Base-by-base conservation (phyloP, 2,797 vertebrate species). In the Parotocinclus haroldoi region DNA sequence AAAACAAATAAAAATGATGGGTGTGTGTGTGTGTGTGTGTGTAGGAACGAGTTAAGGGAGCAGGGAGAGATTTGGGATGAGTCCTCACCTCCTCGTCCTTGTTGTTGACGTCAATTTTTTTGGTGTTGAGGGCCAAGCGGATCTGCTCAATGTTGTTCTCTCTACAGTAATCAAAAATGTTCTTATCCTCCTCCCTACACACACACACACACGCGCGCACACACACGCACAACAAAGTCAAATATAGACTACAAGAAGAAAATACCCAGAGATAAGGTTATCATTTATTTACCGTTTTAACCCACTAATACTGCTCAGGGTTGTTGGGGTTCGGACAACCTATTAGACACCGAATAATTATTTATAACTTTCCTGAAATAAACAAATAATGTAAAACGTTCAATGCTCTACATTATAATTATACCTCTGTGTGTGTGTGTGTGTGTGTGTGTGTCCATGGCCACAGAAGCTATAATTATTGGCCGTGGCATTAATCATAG, bases 91-190 rank as follows among this genome's bases (percentile, higher is more conserved):
- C 96, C 83, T 98, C 96, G 56, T 99, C 96, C 85, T 91, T 91
- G 69, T 83, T 72, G 72, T 98, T 94, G 83, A 98, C 93, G 27
- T 98, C 95, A 86, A 93, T 86, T 53, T 84, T 92, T 87, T 94
- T 89, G 37, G 91, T 89, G 78, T 74, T 85, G 90, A 99, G 92
- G 82, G 94, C 95, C 81, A 90, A 89, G 79, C 86, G 93, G 87
- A 98, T 80, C 68, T 89, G 88, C 68, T 95, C 90, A 46, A 98
- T 93, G 89, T 98, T 95, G 87, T 98, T 99, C 89, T 98, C 96
- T 90, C 95, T 91, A 89, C 96, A 99, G 89, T 95, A 96, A 87
- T 98, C 96, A 85, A 98, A 98, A 80, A 98, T 95, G 83, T 97
- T 95, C 84, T 96, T 98, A 84, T 98, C 96, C 85, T 99, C 96